phyloP scores from a whole-genome alignment of 2,113 vertebrate genomes.

The Clarias gariepinus region DNA sequence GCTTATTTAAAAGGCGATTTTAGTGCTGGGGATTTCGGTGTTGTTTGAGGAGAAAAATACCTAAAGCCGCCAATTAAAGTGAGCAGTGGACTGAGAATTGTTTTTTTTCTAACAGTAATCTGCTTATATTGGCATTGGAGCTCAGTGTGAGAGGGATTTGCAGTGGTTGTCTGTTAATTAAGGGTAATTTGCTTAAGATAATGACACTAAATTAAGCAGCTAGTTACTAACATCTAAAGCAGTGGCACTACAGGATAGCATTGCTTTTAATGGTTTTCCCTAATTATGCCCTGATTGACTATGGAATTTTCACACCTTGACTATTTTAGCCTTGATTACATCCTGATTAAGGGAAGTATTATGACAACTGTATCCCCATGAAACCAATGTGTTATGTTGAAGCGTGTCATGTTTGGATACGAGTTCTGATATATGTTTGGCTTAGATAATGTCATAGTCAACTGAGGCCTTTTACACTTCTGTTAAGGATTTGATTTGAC shows the following conservation, averaged over 20 bases:
- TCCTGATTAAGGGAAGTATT: background rate
- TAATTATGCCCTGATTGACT: constrained; percentile 7
- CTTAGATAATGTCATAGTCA: background rate
- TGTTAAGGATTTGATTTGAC: constrained; percentile 29
- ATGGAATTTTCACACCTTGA: background rate
- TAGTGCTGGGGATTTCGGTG: background rate
- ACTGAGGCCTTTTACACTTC: constrained; percentile 20
- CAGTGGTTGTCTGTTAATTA: constrained; percentile 17
- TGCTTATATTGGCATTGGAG: background rate
- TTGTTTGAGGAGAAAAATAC: background rate
- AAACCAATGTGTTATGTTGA: background rate
- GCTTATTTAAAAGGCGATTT: background rate
- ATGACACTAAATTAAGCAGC: constrained; percentile 1
- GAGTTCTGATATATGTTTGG: constrained; percentile 1
- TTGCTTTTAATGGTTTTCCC: background rate
- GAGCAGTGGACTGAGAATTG: background rate
- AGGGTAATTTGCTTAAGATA: constrained; percentile 20
- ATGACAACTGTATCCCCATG: background rate
- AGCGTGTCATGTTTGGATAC: background rate
- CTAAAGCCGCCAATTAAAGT: background rate
- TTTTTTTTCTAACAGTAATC: constrained; percentile 1
- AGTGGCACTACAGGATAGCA: constrained; percentile 1
- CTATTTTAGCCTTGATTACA: constrained; percentile 12
- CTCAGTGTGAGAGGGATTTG: background rate
- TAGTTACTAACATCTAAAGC: background rate